Evolutionary conservation across 2,113 vertebrate genomes (phyloP).

Genomic region (Papio anubis): DNA sequence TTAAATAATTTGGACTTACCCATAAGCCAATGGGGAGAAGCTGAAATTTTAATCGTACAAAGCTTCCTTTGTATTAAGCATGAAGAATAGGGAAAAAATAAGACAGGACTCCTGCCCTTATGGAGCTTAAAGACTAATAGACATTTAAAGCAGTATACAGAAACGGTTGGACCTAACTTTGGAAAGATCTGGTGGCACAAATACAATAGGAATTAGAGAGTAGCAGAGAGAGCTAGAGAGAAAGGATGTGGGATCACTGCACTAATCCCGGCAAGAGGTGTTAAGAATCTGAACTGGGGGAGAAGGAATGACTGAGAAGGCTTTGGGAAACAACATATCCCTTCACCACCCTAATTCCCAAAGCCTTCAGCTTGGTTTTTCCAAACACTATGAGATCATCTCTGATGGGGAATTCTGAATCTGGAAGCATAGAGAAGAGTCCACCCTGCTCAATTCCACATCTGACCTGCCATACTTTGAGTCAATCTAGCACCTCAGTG

Average conservation of each 20-base stretch:
- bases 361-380: background rate
- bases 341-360: background rate
- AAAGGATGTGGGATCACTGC: background rate
- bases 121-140: background rate
- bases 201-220: background rate
- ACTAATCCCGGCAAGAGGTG: conserved; percentile 4
- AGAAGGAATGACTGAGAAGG: background rate
- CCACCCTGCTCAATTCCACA: background rate
- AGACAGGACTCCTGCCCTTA: background rate
- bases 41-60: conserved; percentile 25
- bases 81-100: conserved; percentile 12
- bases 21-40: background rate
- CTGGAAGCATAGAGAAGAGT: conserved; percentile 35
- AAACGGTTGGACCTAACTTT: background rate
- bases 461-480: conserved; percentile 19
- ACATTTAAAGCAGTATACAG: conserved; percentile 25
- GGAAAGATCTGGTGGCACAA: background rate
- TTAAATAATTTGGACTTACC: conserved; percentile 28
- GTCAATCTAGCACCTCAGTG: background rate
- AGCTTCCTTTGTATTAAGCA: background rate
- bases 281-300: background rate
- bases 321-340: background rate
- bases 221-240: background rate
- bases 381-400: background rate
- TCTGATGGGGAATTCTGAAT: background rate